Base-by-base conservation (phyloP, 2,797 vertebrate species). In the Urosaurus nigricauda region DNA sequence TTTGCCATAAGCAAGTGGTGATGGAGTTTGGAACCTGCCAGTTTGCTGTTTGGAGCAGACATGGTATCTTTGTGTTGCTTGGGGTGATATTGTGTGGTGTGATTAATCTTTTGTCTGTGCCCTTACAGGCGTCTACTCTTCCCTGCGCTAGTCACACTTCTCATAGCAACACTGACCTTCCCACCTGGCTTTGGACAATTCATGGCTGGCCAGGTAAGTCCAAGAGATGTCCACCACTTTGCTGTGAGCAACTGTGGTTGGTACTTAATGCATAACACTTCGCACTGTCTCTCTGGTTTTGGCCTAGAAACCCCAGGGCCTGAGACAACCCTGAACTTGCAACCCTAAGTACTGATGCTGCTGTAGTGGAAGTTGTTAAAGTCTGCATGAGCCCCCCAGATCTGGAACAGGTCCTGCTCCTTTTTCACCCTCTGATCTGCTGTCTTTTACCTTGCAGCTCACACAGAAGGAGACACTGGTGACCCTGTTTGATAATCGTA, bases 161-260 rank as follows among this genome's bases (percentile, higher is more conserved):
- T 99, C 58, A 97, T 99, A 95, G 98, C 98, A 90, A 99, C 99
- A 0, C 94, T 99, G 89, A 98, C 99, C 21, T 99, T 99, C 91
- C 99, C 99, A 0, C 98, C 98, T 0, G 98, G 98, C 88, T 99
- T 99, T 21, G 99, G 99, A 87, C 99, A 99, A 94, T 99, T 99
- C 95, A 99, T 99, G 99, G 98, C 98, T 0, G 99, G 98, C 91
- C 98, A 98, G 98, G 99, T 99, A 97, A 85, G 14, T 65, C 29
- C 63, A 17, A 24, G 24, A 19, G 37, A 47, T 8, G 3, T 74
- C 26, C 6, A 4, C 60, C 17, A 13, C 47, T 88, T n/a, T 0
- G 63, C 24, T 26, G 63, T 26, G 63, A 65, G 63, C 63, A 65
- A 65, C 6, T 26, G 8, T 65, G 63, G 6, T 63, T 65, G 63